These are phyloP conservation scores for Manacus vitellinus DNA, from an alignment of 2,113 vertebrate genomes.

Conservation along the genomic window DNA sequence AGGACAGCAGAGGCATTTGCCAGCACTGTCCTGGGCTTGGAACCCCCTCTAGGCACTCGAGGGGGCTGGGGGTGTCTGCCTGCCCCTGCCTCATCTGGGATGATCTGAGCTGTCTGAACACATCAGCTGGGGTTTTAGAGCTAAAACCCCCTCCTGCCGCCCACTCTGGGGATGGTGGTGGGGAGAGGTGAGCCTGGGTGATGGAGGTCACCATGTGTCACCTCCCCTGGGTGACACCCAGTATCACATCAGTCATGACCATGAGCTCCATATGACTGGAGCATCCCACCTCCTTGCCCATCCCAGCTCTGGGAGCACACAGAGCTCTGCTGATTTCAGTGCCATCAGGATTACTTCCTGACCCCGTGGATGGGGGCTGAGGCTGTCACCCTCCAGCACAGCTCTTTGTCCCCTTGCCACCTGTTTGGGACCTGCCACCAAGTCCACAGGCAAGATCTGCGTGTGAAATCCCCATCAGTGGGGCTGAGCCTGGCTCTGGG, in stretches of 20 bases:
- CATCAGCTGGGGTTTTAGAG: rapidly evolving
- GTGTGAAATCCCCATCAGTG: not conserved
- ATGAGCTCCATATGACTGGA: not conserved
- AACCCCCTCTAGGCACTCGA: not conserved
- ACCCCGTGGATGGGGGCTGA: no score
- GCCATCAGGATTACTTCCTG: not conserved
- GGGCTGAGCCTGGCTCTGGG: not conserved
- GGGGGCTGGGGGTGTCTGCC: not conserved
- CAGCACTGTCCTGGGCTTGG: not conserved
- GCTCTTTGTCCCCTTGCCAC: not conserved
- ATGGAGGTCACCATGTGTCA: not conserved
- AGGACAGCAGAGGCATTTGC: not conserved
- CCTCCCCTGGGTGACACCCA: not conserved
- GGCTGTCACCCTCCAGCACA: not conserved
- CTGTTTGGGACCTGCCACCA: not conserved
- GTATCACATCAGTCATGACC: not conserved
- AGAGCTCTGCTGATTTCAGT: not conserved
- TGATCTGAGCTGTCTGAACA: not conserved
- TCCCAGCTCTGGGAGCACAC: not conserved
- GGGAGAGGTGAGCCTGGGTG: not conserved
- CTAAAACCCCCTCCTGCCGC: not conserved
- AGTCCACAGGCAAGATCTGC: not conserved
- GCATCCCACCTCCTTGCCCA: not conserved
- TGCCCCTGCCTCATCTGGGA: not conserved
- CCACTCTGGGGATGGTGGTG: rapidly evolving